Percentiles rank a stretch among this genome's conserved stretches.
phyloP scores from a whole-genome alignment of 2,113 vertebrate genomes.

The Sinocyclocheilus maitianheensis region DNA sequence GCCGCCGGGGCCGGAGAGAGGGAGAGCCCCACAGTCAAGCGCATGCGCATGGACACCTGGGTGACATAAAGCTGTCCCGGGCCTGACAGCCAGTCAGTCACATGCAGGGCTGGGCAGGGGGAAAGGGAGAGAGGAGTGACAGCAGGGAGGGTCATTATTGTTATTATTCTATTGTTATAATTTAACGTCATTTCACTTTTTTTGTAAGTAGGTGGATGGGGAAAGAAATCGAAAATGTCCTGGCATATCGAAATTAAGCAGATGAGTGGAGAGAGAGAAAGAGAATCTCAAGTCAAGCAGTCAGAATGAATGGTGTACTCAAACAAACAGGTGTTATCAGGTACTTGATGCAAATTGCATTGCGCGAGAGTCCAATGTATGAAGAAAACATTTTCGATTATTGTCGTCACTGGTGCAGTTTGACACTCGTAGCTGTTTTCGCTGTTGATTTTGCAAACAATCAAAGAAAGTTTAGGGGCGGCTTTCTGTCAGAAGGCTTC shows the following conservation, averaged over 20 bases:
- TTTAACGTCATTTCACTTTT: slow-evolving; percentile 73
- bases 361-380: slow-evolving; percentile 77
- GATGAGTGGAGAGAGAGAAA: slow-evolving; percentile 42
- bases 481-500: slow-evolving; percentile 74
- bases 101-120: slow-evolving; percentile 32
- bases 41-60: slow-evolving; percentile 98
- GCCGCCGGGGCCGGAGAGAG: slow-evolving; percentile 78
- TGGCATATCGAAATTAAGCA: slow-evolving; percentile 79
- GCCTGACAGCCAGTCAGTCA: slow-evolving; percentile 61
- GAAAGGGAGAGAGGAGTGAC: slow-evolving; percentile 58
- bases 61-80: slow-evolving; percentile 84
- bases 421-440: slow-evolving; percentile 85
- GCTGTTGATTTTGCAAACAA: slow-evolving; percentile 80
- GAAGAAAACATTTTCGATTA: slow-evolving; percentile 71
- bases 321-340: slow-evolving; percentile 74
- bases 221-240: slow-evolving; percentile 76
- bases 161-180: slow-evolving; percentile 67
- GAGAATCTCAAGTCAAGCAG: slow-evolving; percentile 50
- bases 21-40: slow-evolving; percentile 94
- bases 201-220: slow-evolving; percentile 61
- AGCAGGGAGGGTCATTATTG: slow-evolving; percentile 66
- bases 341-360: slow-evolving; percentile 87
- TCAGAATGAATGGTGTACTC: slow-evolving; percentile 66
- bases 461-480: slow-evolving; percentile 64
- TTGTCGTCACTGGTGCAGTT: slow-evolving; percentile 83